Evolutionary conservation across 2,113 vertebrate species (phyloP), one percentile per base, ranked within the genome.

Genomic region (Gallinago paraguaiae): DNA sequence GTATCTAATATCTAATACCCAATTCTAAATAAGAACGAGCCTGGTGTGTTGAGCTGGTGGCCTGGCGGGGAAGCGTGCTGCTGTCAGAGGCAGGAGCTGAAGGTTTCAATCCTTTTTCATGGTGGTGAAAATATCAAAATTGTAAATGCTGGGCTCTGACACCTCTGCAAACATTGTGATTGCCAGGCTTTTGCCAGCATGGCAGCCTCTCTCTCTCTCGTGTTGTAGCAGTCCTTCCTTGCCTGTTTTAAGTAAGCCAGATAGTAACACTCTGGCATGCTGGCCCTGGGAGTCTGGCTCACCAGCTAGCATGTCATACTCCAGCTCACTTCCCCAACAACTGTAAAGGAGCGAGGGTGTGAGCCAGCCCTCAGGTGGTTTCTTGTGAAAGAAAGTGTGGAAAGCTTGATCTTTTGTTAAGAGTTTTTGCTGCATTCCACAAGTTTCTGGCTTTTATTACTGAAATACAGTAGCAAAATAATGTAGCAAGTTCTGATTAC

Each of bases 401-500:
- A 27, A 72, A 61, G 41, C 41, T 79, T 48, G 4, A 15, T 63
- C 23, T 84, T 7, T 19, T 28, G 16, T 50, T 31, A 51, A 14
- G 60, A 25, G 19, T 27, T 72, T 82, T 3, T 80, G 23, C 54
- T 91, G 17, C 30, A 35, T 61, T 86, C 46, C 12, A 10, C 18
- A 45, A 67, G n/a, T 72, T 88, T 50, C 43, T 65, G 17, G 24
- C n/a, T 2, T 48, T 82, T 70, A 28, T 57, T 63, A 18, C 20
- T 43, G 27, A 22, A 53, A 13, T 51, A 13, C 17, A 51, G 50
- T 31, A 76, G 48, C 79, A 63, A 57, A 80, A 33, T 22, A 70
- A 63, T 0, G 0, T 25, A 68, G 39, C 0, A 2, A 46, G n/a
- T 23, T 59, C 30, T 33, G 12, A 31, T 86, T 37, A 82, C 23